Conservation (phyloP, 1,140 invertebrate genomes). For the Drosophila biarmipes region DNA sequence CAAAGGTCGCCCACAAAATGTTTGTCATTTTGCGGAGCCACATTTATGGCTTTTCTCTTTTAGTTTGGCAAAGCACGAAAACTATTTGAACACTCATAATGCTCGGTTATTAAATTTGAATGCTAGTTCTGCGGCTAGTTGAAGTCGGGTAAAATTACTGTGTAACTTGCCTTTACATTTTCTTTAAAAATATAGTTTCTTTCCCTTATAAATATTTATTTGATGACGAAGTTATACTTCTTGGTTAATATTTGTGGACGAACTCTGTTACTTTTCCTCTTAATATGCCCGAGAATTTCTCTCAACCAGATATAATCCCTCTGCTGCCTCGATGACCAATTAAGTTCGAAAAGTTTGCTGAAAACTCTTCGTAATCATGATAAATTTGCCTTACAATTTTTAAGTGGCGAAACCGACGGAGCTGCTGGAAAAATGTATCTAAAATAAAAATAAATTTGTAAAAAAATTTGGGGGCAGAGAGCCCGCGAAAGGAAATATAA, state of each 20-base stretch:
- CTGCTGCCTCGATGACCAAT: constrained; percentile 20
- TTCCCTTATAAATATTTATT: not conserved
- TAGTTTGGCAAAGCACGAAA: constrained; percentile 3
- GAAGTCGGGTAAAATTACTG: not conserved
- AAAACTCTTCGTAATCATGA: constrained; percentile 29
- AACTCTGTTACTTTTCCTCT: not conserved
- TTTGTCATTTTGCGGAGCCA: constrained; percentile 12
- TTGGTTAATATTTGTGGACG: not conserved
- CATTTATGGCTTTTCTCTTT: constrained; percentile 18
- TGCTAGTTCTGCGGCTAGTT: constrained; percentile 7
- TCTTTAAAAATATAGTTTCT: too few relatives aligned
- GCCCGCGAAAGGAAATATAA: constrained; percentile 53
- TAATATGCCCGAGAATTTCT: not conserved
- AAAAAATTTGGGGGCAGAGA: constrained; percentile 41
- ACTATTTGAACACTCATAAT: constrained; percentile 3
- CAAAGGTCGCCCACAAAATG: constrained; percentile 29
- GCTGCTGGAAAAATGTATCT: constrained; percentile 31
- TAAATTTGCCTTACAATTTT: constrained; percentile 54
- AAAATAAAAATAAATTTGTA: constrained; percentile 65
- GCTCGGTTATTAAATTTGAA: constrained; percentile 11
- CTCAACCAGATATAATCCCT: constrained; percentile 1
- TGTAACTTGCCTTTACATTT: not conserved
- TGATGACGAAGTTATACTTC: not conserved
- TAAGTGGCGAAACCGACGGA: constrained; percentile 31
- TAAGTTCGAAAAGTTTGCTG: constrained; percentile 19